These are phyloP conservation scores for Abramis brama DNA, from an alignment of 2,113 vertebrate genomes.

Conservation along the genomic window DNA sequence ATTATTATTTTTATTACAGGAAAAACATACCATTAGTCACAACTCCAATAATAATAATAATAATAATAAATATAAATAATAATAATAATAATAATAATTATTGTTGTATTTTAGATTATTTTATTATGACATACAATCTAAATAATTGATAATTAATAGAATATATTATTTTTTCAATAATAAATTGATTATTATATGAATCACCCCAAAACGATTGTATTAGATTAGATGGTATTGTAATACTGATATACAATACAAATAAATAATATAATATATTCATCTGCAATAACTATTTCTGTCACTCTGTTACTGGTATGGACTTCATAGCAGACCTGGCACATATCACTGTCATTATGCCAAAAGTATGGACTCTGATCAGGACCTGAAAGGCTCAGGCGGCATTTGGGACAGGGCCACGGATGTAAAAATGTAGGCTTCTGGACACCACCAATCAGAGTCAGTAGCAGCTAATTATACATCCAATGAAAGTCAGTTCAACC, in stretches of 20 bases:
- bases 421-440: conserved; percentile 6
- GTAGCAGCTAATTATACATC: conserved; percentile 45
- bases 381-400: neutral
- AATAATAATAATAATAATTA: neutral
- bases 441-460: conserved; percentile 52
- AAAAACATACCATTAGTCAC: neutral
- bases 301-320: neutral
- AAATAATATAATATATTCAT: neutral
- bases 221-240: too few relatives aligned
- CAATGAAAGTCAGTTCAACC: conserved; percentile 48
- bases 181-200: too few relatives aligned
- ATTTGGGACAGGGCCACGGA: neutral
- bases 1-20: too few relatives aligned
- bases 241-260: neutral
- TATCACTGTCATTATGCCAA: neutral
- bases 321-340: neutral
- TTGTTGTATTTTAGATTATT: neutral
- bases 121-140: neutral
- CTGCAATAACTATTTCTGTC: neutral
- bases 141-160: neutral
- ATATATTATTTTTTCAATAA: neutral
- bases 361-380: neutral
- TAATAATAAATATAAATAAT: neutral
- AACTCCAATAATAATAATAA: neutral
- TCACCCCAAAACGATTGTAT: too few relatives aligned